Evolutionary conservation across 2,888 invertebrate species (phyloP).

Genomic region (Meta bourneti): DNA sequence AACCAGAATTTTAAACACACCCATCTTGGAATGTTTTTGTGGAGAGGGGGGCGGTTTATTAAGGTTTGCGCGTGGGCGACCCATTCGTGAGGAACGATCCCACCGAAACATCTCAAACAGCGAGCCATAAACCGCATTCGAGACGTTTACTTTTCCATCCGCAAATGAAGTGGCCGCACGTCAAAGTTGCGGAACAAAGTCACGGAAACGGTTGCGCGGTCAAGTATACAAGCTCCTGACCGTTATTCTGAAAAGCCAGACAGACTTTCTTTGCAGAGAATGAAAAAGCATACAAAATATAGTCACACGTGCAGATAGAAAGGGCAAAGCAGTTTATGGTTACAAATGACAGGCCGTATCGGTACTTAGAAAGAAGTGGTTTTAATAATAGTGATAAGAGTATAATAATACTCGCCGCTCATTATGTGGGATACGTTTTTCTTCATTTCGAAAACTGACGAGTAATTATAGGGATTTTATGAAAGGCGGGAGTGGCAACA

Average conservation of each 20-base stretch:
- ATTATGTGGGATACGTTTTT: slow-evolving; percentile 40
- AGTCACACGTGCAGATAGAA: not conserved
- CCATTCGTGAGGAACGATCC: no score
- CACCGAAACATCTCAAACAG: no score
- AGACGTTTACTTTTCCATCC: not conserved
- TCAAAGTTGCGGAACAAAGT: not conserved
- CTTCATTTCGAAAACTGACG: not conserved
- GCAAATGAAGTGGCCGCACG: slow-evolving; percentile 7
- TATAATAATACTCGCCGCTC: slow-evolving; percentile 30
- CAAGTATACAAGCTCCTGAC: not conserved
- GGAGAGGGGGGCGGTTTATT: no score
- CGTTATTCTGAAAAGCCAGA: not conserved
- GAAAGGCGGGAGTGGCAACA: slow-evolving; percentile 48
- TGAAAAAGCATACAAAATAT: slow-evolving; percentile 12
- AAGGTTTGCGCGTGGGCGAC: no score
- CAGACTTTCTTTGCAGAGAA: not conserved
- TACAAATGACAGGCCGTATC: not conserved
- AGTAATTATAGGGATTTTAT: slow-evolving; percentile 46
- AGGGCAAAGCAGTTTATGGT: not conserved
- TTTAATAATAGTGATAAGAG: slow-evolving; percentile 42
- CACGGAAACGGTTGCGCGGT: not conserved
- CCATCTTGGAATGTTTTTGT: no score
- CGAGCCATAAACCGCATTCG: not conserved
- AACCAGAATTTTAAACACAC: no score
- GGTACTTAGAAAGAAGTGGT: slow-evolving; percentile 11